Base-by-base conservation (phyloP, 2,888 invertebrate species). In the Parascotia fuliginaria region DNA sequence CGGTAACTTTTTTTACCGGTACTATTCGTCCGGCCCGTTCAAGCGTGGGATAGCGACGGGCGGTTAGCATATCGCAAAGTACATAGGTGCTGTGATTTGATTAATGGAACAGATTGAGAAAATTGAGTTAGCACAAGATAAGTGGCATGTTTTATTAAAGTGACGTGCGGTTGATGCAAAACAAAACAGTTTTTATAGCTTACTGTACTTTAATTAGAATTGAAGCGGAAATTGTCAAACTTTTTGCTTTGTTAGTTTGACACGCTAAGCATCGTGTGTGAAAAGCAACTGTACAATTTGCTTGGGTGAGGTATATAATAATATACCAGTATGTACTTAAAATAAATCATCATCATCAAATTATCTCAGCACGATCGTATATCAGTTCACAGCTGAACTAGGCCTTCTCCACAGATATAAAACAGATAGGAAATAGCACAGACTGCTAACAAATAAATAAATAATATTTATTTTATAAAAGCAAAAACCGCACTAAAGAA, bases 91-190 rank as follows among this genome's bases (percentile, higher is more conserved):
- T 67, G 65, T 74, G 73, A 79, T 79, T 79, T 83, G 88, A 89
- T 87, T 84, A 86, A 87, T 87, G 82, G 79, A 85, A 81, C 73
- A 76, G 87, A 87, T 88, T 85, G 81, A 75, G 70, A 77, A 82
- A 83, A 84, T 80, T 80, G 75, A 78, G 79, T 77, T 76, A 77
- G 81, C 77, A 75, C 66, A 69, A 76, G 78, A 84, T 80, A 76
- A 82, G 77, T 79, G 72, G 75, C 70, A 66, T 71, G 71, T 75
- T 76, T 77, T 73, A 76, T 74, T 61, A 70, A 75, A 72, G 69
- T 73, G 79, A 79, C 74, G 75, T 69, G 70, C 74, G 66, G 65
- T 63, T 52, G 67, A 74, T 76, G 70, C 66, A 60, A 70, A 70
- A 75, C 61, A 76, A 70, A 77, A 77, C 69, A 70, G 55, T 74